Evolutionary conservation across 2,888 invertebrate species (phyloP).

Genomic region (Folsomia candida): DNA sequence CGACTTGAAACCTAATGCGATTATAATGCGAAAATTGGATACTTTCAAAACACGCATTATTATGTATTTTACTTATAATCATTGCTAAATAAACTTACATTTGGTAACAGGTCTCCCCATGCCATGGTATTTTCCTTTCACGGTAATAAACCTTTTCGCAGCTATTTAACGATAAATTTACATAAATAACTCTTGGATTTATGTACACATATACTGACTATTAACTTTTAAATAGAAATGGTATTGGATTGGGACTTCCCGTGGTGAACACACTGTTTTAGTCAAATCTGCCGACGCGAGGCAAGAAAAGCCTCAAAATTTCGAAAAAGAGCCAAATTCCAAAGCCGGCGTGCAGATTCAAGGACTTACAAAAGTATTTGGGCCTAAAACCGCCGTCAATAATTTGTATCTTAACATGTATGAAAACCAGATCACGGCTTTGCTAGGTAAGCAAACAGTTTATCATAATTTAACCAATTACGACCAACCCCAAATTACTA

Average conservation of each 20-base stretch:
- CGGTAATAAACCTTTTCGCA: constrained; percentile 51
- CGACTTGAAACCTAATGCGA: no score
- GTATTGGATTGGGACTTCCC: constrained; percentile 53
- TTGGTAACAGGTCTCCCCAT: constrained; percentile 66
- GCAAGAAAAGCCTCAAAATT: constrained; percentile 52
- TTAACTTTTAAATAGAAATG: constrained; percentile 52
- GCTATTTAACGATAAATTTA: not conserved
- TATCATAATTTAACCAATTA: no score
- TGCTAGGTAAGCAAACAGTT: no score
- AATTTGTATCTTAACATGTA: constrained; percentile 72
- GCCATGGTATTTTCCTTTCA: constrained; percentile 77
- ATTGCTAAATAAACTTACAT: not conserved
- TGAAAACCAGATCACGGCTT: constrained; percentile 77
- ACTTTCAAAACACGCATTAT: no score
- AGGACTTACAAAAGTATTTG: constrained; percentile 62
- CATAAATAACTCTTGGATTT: not conserved
- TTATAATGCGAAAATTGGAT: no score
- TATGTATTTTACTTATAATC: not conserved
- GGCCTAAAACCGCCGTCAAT: constrained; percentile 63
- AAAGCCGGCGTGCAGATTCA: constrained; percentile 59
- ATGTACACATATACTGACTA: constrained; percentile 17
- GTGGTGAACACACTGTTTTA: constrained; percentile 24
- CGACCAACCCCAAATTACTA: no score
- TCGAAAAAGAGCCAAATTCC: constrained; percentile 58
- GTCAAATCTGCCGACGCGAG: constrained; percentile 46